A percentile compares a stretch with the other conserved stretches of the same genome.
Evolutionary conservation across 2,113 vertebrate genomes (phyloP).

Genomic region (Murina feae): DNA sequence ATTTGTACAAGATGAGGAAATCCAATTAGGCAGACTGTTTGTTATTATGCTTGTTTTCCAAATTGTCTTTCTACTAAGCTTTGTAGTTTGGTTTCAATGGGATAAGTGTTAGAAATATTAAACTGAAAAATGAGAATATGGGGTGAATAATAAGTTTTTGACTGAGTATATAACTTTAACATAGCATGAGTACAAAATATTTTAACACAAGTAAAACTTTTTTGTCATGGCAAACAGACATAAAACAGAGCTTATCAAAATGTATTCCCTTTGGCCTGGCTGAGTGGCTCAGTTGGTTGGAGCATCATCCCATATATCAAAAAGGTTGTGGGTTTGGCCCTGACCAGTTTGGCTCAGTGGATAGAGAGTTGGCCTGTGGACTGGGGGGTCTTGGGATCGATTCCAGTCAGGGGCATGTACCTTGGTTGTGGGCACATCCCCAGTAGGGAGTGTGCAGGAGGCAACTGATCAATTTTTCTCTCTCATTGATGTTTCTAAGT

Average conservation of each 20-base stretch:
- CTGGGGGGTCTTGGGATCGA: too few relatives aligned
- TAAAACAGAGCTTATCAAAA: neutral
- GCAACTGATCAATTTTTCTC: too few relatives aligned
- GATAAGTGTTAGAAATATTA: neutral
- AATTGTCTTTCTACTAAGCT: neutral
- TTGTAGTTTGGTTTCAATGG: neutral
- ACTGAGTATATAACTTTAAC: neutral
- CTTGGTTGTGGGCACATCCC: too few relatives aligned
- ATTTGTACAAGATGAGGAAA: conserved; percentile 16
- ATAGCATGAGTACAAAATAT: neutral
- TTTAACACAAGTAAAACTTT: neutral
- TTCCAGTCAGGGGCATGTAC: too few relatives aligned
- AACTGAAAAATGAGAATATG: neutral
- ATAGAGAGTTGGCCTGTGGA: too few relatives aligned
- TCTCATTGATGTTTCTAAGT: too few relatives aligned
- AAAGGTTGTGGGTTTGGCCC: neutral
- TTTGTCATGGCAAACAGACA: neutral
- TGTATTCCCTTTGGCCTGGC: neutral
- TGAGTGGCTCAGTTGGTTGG: neutral
- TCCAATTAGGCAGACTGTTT: conserved; percentile 1
- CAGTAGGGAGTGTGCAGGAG: too few relatives aligned
- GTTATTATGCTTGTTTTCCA: neutral
- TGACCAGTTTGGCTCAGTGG: too few relatives aligned
- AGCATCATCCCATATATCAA: neutral
- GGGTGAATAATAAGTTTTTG: neutral